Evolutionary conservation across 1,140 invertebrate genomes (phyloP), one percentile per base, ranked within the genome.

Genomic region (Calliphora vicina): DNA sequence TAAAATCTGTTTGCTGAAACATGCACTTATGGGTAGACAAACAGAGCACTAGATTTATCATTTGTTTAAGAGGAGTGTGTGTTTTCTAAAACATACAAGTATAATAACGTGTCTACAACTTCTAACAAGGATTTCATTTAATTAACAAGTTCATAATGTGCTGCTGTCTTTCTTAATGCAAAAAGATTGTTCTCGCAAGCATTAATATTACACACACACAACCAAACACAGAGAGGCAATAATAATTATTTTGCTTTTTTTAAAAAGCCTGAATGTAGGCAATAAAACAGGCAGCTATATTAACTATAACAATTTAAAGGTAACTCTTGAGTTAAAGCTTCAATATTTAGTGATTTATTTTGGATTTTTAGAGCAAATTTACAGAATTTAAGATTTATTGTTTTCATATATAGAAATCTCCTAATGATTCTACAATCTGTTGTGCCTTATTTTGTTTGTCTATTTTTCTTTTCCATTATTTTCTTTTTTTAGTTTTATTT

Each of bases 61-160:
- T n/a, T n/a, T n/a, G n/a, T n/a, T n/a, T n/a, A n/a, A n/a, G n/a
- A n/a, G n/a, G n/a, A n/a, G n/a, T n/a, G n/a, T n/a, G n/a, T 57
- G 35, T 35, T 8, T 35, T 35, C 35, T 8, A 8, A 35, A 8
- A 35, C 29, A 29, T 29, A 29, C 35, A 35, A 35, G 35, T 35
- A 35, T 35, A 35, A 35, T 35, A 35, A 35, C 12, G 45, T 17
- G 45, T 50, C 45, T 50, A n/a, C 45, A 67, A 20, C n/a, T 67
- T 67, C 20, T 67, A 25, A 67, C 61, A 67, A 23, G 61, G 20
- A 67, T 67, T 67, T 67, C 61, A 67, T 67, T 67, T 67, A 67
- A 67, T 67, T 67, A 67, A 67, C 61, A 67, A 67, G 61, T 67
- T 67, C 61, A 23, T 67, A 67, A 67, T 25, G 61, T 15, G n/a